These are phyloP conservation scores for Orthosia cruda DNA, from an alignment of 2,888 invertebrate genomes.

Conservation along the genomic window DNA sequence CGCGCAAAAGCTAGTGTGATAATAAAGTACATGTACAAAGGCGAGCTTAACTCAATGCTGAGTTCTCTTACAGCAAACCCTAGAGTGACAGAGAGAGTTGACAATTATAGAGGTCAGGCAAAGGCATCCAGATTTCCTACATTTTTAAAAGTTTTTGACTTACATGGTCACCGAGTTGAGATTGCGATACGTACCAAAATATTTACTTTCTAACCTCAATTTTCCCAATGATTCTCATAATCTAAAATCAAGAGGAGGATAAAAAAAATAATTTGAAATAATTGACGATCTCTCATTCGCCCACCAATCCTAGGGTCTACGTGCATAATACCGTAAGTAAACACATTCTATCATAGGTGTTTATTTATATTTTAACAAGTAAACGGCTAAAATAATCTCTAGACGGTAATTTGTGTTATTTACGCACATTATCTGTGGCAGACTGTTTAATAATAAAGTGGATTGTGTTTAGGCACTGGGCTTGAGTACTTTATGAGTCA, in stretches of 20 bases:
- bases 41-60: too few species aligned
- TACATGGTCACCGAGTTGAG: too few species aligned
- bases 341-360: not conserved
- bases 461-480: constrained; percentile 17
- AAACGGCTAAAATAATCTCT: constrained; percentile 21
- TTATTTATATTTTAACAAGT: constrained; percentile 18
- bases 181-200: too few species aligned
- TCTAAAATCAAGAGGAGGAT: not conserved
- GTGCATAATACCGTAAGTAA: not conserved
- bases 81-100: too few species aligned
- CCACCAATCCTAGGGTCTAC: not conserved
- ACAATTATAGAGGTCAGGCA: too few species aligned
- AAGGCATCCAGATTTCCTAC: too few species aligned
- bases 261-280: not conserved
- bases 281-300: not conserved
- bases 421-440: constrained; percentile 50
- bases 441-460: constrained; percentile 47
- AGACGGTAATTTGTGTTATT: constrained; percentile 47
- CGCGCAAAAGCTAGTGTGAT: too few species aligned
- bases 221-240: not conserved
- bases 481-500: constrained; percentile 1
- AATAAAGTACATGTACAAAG: too few species aligned
- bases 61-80: too few species aligned
- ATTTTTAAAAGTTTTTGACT: not conserved
- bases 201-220: not conserved